Base-by-base conservation (phyloP, 1,140 invertebrate genomes). In the Drusus annulatus region DNA sequence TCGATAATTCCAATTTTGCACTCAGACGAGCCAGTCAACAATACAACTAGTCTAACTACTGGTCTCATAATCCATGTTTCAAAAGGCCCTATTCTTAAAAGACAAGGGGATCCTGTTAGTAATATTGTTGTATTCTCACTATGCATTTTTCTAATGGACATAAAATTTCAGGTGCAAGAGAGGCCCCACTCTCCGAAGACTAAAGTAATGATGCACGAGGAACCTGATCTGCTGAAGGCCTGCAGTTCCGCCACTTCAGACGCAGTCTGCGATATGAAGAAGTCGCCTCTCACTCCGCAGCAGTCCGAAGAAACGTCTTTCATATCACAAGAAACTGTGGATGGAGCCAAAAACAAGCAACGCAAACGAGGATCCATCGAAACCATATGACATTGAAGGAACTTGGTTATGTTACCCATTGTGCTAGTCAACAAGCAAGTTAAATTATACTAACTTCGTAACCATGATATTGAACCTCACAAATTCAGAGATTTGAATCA, bases 291-390 rank as follows among this genome's bases (percentile, higher is more conserved):
- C 63, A 76, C 77, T 21, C 69, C 84, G 8, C 86, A 84, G 36
- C 90, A 90, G 63, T 94, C 93, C 0, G 93, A 94, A 85, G 94
- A 95, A 85, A 94, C 93, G 1, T 94, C 94, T 0, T 94, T 94
- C 84, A 94, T 94, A 54, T 93, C 92, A 3, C 86, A 88, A 15
- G 88, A 90, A 19, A 86, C 84, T 7, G 87, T 85, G 63, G 86
- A 87, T 56, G 84, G 85, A 69, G 84, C 85, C 16, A 58, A 75
- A 25, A 50, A 51, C 17, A 75, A 25, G 6, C 69, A 60, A 86
- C 90, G 77, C 84, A 88, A 21, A 90, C 90, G 83, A 90, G 91
- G 65, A 93, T 92, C 84, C 80, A 91, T 94, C 52, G 93, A 95
- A 86, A 94, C 93, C 80, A 93, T 94, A 85, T 94, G 91, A 90